Conservation (phyloP, 1,140 invertebrate genomes). For the Brachionus calyciflorus region DNA sequence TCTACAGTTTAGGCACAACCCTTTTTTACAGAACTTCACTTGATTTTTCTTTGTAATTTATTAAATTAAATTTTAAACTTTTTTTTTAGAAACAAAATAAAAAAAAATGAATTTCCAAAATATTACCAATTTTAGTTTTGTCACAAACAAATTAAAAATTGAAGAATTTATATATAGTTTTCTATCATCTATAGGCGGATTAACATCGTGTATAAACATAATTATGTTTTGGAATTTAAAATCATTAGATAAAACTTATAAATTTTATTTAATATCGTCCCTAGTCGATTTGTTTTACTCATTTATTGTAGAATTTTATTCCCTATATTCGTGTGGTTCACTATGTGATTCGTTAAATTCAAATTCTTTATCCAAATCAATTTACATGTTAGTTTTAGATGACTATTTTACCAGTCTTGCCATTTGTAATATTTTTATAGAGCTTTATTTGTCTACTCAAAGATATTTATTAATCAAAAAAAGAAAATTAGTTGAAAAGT, state of each 20-base stretch:
- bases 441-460: background rate
- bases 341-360: background rate
- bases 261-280: background rate
- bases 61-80: no score
- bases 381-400: background rate
- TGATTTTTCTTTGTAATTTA: no score
- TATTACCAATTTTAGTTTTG: no score
- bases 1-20: no score
- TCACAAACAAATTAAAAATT: no score
- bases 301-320: background rate
- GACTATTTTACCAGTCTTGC: slow-evolving; percentile 13
- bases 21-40: no score
- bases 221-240: background rate
- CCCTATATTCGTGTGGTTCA: background rate
- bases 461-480: background rate
- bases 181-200: background rate
- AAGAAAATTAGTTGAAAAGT: background rate
- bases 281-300: background rate
- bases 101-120: no score
- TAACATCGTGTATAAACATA: background rate
- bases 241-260: background rate
- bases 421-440: slow-evolving; percentile 4
- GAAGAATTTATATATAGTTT: background rate
- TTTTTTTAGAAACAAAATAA: no score
- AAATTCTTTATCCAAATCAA: background rate